Evolutionary conservation across 2,888 invertebrate species (phyloP), one percentile per base, ranked within the genome.

Genomic region (Rhaphigaster nebulosa): DNA sequence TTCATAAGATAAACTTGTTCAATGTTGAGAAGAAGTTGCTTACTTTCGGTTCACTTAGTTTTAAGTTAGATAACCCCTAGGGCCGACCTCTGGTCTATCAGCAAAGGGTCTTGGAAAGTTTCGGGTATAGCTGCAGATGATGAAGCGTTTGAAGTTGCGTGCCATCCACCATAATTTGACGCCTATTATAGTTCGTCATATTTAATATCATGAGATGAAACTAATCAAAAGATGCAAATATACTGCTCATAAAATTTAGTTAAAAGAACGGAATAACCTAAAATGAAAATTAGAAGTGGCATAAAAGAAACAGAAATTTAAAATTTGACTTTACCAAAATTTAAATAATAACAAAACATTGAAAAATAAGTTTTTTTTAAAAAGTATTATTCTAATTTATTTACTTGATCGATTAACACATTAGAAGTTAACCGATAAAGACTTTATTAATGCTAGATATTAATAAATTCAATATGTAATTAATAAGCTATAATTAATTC

Each of bases 41-140:
- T 65, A 65, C 65, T 65, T 65, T 65, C 65, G 65, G 65, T 65
- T 65, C 65, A 29, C 65, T 65, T 65, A 65, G 29, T 65, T 65
- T 65, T 65, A 65, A 65, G 65, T 65, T 65, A 65, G 65, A 65
- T 65, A 65, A 65, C 65, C 65, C 65, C 65, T 65, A 65, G 65
- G 65, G 65, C 15, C n/a, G 29, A 65, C 65, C 65, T 29, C 15
- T n/a, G 65, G 13, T 65, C 29, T 65, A 65, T 65, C 65, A 65
- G 65, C 65, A 23, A 80, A 80, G 80, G 38, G 0, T 23, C 41
- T 41, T 23, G 5, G 10, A 41, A 38, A 80, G 80, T 80, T 80
- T 80, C 41, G 8, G 34, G 8, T 41, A 80, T 80, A 26, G 41
- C 20, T 80, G 80, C 41, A 41, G 41, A 41, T 41, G 41, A 80